phyloP scores from a whole-genome alignment of 2,113 vertebrate genomes.

The Bos javanicus region DNA sequence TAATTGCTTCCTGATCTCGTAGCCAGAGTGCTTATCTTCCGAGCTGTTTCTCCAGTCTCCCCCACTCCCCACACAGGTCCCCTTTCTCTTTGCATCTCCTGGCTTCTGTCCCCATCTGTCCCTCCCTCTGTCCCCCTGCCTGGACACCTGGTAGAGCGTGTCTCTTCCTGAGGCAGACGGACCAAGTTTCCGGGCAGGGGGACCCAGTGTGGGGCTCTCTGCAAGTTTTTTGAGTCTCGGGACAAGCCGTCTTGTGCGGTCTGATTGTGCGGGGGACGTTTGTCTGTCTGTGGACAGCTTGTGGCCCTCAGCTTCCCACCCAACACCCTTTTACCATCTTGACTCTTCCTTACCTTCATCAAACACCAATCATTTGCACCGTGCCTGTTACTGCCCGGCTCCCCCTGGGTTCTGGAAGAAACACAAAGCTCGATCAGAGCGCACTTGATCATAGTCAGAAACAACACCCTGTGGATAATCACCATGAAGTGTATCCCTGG shows the following conservation, averaged over 20 bases:
- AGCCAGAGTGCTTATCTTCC: background rate
- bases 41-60: background rate
- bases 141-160: background rate
- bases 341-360: background rate
- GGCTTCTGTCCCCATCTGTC: background rate
- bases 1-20: constrained; percentile 37
- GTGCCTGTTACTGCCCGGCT: background rate
- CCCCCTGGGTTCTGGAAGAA: background rate
- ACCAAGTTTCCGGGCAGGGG: background rate
- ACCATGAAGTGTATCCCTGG: background rate
- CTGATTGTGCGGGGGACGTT: background rate
- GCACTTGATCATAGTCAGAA: background rate
- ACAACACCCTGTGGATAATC: background rate
- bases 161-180: accelerated
- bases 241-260: background rate
- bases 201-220: background rate
- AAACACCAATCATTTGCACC: background rate
- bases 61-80: background rate
- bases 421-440: background rate
- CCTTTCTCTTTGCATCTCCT: background rate
- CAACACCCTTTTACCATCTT: background rate
- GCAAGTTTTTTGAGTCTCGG: accelerated
- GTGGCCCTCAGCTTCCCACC: background rate
- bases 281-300: background rate
- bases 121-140: background rate